Evolutionary conservation across 2,113 vertebrate genomes (phyloP), one percentile per base, ranked within the genome.

Genomic region (Phaethornis superciliosus): DNA sequence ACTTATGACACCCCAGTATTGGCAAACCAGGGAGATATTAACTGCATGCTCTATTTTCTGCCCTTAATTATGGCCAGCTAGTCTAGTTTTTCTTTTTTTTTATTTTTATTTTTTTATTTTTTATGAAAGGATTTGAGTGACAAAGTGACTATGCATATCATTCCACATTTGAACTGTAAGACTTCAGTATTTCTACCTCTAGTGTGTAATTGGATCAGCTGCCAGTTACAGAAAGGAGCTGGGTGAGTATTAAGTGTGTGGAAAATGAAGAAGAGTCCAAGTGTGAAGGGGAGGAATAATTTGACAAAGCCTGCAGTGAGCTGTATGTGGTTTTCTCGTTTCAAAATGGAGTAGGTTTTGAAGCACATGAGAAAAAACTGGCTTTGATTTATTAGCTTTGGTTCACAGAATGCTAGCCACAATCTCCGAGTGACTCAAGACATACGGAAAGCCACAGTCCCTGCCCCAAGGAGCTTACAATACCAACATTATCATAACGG

Each of bases 251-350:
- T 85, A 97, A 96, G 65, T 58, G 89, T 85, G 81, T 96, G 93
- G 94, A 96, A 94, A 96, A 96, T 94, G 81, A 94, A 80, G 75
- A 97, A 94, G 74, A 93, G 67, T 84, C 89, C 91, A 96, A 96
- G 96, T 94, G 93, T 96, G 91, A 95, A 95, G 93, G 96, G 96
- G 96, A 96, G 95, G 96, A 96, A 97, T 96, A 97, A 97, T 97
- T 97, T 95, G 94, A 95, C 93, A 95, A 96, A 94, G 90, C 94
- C 95, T 95, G 94, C 95, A 94, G 95, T 37, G 88, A 95, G 92
- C 94, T 78, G 58, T 91, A 86, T 35, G 12, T 75, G 80, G 92
- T 81, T 93, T 91, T 52, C 91, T 94, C 69, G 0, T 84, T 90
- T 85, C 88, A 96, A 95, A 96, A 97, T 96, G 94, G 85, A 95